Base-by-base conservation (phyloP, 2,797 vertebrate species). In the Merluccius polli region DNA sequence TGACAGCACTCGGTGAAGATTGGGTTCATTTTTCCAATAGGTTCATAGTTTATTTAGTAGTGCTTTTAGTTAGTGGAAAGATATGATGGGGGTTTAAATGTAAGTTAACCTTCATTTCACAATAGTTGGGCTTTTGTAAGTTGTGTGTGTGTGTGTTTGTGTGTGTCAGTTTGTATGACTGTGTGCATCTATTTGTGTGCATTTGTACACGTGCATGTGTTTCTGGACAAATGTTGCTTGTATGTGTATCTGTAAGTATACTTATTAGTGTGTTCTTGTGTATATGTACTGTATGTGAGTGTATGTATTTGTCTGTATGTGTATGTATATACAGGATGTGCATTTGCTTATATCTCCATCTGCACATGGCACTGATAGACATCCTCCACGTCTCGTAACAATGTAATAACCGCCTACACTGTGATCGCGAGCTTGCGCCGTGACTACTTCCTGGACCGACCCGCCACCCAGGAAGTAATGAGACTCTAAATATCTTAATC, bases 401-500 rank as follows among this genome's bases (percentile, higher is more conserved):
- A 52, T 15, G 5, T 52, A 21, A 52, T 15, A 52, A 52, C 44
- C 15, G 44, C 44, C 4, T 18, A 52, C 52, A 59, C 52, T 7
- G 48, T 59, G n/a, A 24, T n/a, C 52, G 21, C 21, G 21, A 59
- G 52, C 52, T 59, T n/a, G n/a, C 52, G 10, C n/a, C 52, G 52
- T 38, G 21, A 59, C 52, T 24, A 24, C 52, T 59, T 59, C 52
- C 52, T 59, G 21, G 52, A 6, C 21, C 11, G 77, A 76, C 81
- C 84, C 78, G 82, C 73, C 77, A 33, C 79, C 77, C 73, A 79
- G 78, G 74, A 90, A 86, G 82, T 89, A 90, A 91, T 88, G 80
- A 88, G 82, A 85, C 84, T 83, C 84, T 89, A 89, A 84, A 89
- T 89, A 84, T 88, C 81, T 84, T 88, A 90, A 92, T 91, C 84